Percentiles rank a stretch among this genome's conserved stretches.
Conservation (phyloP, 2,113 vertebrate genomes). For the Acrocephalus kingi region DNA sequence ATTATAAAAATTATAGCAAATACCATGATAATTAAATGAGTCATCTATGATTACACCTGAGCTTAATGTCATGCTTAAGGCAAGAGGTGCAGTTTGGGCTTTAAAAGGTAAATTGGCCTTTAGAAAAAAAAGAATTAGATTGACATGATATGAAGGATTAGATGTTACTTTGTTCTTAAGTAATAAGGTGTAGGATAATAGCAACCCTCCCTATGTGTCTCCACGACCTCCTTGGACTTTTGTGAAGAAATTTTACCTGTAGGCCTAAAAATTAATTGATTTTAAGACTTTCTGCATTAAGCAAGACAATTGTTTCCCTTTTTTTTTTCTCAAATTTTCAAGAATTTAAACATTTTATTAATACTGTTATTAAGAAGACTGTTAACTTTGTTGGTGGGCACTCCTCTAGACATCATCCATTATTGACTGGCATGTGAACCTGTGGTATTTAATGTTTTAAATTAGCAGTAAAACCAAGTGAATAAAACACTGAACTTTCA, state of each 20-base stretch:
- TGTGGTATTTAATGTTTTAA: neutral
- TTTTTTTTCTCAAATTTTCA: neutral
- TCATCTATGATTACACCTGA: neutral
- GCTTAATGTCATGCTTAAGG: neutral
- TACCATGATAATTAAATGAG: conserved; percentile 17
- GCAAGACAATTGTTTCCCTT: neutral
- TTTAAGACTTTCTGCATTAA: neutral
- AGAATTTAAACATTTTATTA: neutral
- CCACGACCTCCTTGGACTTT: neutral
- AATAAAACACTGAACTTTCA: neutral
- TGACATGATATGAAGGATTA: neutral
- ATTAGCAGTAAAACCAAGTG: neutral
- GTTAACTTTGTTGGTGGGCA: neutral
- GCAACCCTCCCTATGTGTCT: neutral
- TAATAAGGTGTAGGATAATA: neutral
- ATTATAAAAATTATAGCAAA: conserved; percentile 19
- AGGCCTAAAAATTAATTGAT: neutral
- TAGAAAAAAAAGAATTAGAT: neutral
- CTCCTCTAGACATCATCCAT: neutral
- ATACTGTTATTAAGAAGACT: neutral
- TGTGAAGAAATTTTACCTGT: neutral
- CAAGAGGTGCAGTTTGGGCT: neutral
- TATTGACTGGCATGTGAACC: neutral
- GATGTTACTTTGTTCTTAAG: neutral
- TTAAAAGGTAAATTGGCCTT: neutral